Percentiles rank a stretch among this genome's conserved stretches.
Evolutionary conservation across 2,797 vertebrate species (phyloP).

Genomic region (Pelochelys cantorii): DNA sequence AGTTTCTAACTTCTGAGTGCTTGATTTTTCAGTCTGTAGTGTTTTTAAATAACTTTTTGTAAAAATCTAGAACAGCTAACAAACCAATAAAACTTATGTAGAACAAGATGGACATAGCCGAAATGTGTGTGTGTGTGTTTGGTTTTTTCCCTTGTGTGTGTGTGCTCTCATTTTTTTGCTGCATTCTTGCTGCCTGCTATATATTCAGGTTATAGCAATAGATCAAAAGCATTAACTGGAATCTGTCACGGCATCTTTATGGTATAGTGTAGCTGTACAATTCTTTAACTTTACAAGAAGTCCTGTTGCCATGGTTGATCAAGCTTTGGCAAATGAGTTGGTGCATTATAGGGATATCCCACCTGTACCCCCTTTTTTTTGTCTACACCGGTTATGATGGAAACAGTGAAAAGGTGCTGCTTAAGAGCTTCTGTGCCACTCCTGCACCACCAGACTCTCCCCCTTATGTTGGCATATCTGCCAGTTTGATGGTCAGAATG

Average conservation of each 20-base stretch:
- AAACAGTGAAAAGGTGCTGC: neutral
- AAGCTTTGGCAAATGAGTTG: neutral
- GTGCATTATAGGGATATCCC: neutral
- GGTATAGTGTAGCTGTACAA: neutral
- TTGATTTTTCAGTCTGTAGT: neutral
- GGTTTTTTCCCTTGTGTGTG: too few species aligned
- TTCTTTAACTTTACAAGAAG: neutral
- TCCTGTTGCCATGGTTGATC: neutral
- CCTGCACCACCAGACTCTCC: neutral
- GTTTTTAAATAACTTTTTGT: neutral
- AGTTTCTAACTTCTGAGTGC: neutral
- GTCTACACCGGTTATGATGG: accelerated
- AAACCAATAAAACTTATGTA: neutral
- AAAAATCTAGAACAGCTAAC: neutral
- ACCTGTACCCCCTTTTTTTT: neutral
- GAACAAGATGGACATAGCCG: neutral
- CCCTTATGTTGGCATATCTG: neutral
- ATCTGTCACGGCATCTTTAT: neutral
- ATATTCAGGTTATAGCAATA: neutral
- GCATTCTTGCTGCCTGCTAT: neutral
- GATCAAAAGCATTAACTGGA: neutral
- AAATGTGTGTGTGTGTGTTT: neutral
- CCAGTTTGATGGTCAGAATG: neutral
- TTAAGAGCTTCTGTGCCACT: neutral
- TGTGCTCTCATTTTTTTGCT: neutral